Evolutionary conservation across 2,797 vertebrate genomes (phyloP), one percentile per base, ranked within the genome.

Genomic region (Amazonetta brasiliensis): DNA sequence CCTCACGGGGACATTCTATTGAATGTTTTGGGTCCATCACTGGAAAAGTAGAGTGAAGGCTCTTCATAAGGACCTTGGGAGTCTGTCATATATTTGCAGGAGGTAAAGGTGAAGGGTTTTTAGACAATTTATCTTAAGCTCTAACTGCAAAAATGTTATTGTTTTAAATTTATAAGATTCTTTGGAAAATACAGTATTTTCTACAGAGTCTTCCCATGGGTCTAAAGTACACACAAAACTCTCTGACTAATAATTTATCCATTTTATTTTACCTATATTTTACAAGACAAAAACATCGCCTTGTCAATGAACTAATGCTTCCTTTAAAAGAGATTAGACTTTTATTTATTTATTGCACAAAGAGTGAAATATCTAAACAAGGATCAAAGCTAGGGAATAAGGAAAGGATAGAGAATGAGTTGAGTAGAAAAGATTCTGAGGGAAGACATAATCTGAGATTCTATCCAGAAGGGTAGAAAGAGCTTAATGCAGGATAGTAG

Each of bases 71-170:
- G 30, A 52, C 16, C 39, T 43, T 55, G 31, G 26, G 17, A 63
- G 7, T 31, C 16, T 63, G 28, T 23, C 37, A 48, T 35, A 2
- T 37, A 33, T 93, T 64, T 73, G 3, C 26, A 18, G 41, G 28
- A 60, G 15, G 12, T 6, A 11, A 54, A 9, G 19, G 12, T 68
- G 22, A 59, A 8, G 18, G 5, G 35, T 4, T 26, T 71, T 46
- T 64, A 52, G 21, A 7, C 31, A 12, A 66, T 79, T 74, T 33
- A n/a, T 56, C 15, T 30, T 58, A 11, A 12, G 10, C 4, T 16
- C 1, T 1, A 63, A 52, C 30, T 2, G 4, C 6, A 78, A 39
- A 72, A 25, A 25, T 8, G 6, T 1, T 4, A 11, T 48, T 11
- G 1, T 19, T 73, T 58, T 48, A 14, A 14, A 58, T 87, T 64